These are phyloP conservation scores for Spermophilus dauricus DNA, from an alignment of 2,113 vertebrate genomes.

Conservation along the genomic window DNA sequence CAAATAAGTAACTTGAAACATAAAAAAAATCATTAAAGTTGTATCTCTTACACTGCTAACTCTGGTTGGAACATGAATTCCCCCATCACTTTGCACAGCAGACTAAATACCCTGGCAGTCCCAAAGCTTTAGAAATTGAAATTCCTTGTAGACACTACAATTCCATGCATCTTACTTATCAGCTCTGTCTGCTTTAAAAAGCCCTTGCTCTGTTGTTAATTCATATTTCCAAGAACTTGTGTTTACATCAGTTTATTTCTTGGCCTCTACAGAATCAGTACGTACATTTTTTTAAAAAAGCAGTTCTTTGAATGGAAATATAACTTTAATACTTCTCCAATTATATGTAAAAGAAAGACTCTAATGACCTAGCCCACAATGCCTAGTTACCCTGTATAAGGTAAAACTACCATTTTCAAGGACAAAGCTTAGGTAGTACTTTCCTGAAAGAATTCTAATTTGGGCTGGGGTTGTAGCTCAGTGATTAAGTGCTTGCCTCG, in stretches of 20 bases:
- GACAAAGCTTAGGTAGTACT: neutral
- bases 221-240: constrained; percentile 2
- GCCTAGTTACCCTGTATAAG: neutral
- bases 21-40: constrained; percentile 26
- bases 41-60: neutral
- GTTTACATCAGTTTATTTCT: constrained; percentile 9
- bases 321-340: neutral
- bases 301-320: neutral
- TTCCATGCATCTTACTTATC: neutral
- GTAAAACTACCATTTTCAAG: neutral
- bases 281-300: neutral
- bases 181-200: constrained; percentile 15
- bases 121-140: neutral
- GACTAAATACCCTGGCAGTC: neutral
- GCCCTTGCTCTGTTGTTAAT: neutral
- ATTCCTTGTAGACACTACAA: neutral
- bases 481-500: too few species aligned
- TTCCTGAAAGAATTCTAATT: neutral
- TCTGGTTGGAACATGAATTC: neutral
- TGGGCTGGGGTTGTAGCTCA: too few species aligned
- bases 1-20: constrained; percentile 13
- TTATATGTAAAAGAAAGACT: constrained; percentile 51
- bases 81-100: neutral
- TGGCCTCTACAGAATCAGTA: constrained; percentile 10
- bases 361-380: neutral